Evolutionary conservation across 1,140 invertebrate species (phyloP).

Genomic region (Drosophila tsacasi): DNA sequence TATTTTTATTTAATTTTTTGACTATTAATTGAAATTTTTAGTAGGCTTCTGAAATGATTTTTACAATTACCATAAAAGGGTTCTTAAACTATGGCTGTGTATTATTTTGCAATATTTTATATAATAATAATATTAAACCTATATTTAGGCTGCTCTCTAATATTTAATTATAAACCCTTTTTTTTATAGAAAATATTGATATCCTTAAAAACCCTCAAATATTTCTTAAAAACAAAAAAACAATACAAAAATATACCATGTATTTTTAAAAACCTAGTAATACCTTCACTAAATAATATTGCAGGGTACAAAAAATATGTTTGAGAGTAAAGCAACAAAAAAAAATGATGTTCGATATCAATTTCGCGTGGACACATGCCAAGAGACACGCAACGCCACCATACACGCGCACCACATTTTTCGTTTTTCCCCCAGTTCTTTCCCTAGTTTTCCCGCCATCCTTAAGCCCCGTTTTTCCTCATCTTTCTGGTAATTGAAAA

Average conservation of each 20-base stretch:
- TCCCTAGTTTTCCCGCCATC: background rate
- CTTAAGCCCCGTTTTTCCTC: constrained; percentile 3
- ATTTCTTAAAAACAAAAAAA: no score
- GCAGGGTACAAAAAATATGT: constrained; percentile 36
- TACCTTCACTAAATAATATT: background rate
- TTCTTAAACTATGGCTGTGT: no score
- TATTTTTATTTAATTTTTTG: no score
- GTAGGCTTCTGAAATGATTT: no score
- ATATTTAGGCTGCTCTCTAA: no score
- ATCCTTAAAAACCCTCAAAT: background rate
- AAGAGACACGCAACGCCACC: constrained; percentile 82
- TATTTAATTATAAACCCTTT: no score
- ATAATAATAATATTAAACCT: no score
- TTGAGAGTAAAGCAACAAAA: constrained; percentile 31
- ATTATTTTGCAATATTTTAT: no score
- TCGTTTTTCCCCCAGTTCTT: background rate
- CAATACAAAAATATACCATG: background rate
- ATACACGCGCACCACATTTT: constrained; percentile 79
- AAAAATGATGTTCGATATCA: constrained; percentile 82
- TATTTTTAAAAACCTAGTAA: background rate
- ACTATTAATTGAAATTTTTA: no score
- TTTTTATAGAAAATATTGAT: no score
- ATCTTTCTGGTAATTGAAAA: constrained; percentile 33
- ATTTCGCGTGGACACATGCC: constrained; percentile 83
- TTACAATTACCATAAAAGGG: no score